Evolutionary conservation across 1,140 invertebrate genomes (phyloP).

Genomic region (Lasioglossum baleicum): DNA sequence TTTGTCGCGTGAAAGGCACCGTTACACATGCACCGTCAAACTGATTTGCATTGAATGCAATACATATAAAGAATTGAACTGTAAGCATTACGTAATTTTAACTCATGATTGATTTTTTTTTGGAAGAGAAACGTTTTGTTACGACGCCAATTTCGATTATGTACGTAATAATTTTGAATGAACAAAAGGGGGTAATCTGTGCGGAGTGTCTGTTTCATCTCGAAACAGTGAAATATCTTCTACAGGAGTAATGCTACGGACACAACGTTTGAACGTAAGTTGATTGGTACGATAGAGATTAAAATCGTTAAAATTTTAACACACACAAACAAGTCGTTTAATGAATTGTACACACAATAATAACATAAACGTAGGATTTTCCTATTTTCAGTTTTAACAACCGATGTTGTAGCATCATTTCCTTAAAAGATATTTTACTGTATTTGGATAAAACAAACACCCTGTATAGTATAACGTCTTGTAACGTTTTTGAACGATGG

Average conservation of each 20-base stretch:
- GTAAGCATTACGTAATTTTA: slow-evolving; percentile 1
- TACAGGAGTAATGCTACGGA: too few relatives aligned
- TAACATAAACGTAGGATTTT: too few relatives aligned
- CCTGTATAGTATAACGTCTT: slow-evolving; percentile 39
- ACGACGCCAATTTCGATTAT: slow-evolving; percentile 54
- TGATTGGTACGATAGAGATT: too few relatives aligned
- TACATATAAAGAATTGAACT: slow-evolving; percentile 23
- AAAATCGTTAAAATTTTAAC: too few relatives aligned
- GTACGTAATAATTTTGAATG: slow-evolving; percentile 31
- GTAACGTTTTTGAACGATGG: slow-evolving; percentile 40
- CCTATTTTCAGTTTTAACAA: too few relatives aligned
- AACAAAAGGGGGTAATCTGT: slow-evolving; percentile 50
- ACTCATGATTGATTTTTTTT: slow-evolving; percentile 22
- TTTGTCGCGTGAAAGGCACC: slow-evolving; percentile 30
- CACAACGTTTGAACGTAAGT: too few relatives aligned
- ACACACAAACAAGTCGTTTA: too few relatives aligned
- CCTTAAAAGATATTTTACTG: too few relatives aligned
- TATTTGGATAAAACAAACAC: too few relatives aligned
- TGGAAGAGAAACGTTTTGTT: slow-evolving; percentile 31
- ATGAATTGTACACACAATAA: too few relatives aligned
- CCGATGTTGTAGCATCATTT: too few relatives aligned
- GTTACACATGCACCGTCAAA: slow-evolving; percentile 31
- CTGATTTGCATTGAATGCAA: slow-evolving; percentile 26
- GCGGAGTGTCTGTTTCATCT: not conserved
- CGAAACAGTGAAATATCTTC: too few relatives aligned